A percentile compares a stretch with the other conserved stretches of the same genome.
These are phyloP conservation scores for Dinoponera quadriceps DNA, from an alignment of 1,140 invertebrate genomes.

Conservation along the genomic window DNA sequence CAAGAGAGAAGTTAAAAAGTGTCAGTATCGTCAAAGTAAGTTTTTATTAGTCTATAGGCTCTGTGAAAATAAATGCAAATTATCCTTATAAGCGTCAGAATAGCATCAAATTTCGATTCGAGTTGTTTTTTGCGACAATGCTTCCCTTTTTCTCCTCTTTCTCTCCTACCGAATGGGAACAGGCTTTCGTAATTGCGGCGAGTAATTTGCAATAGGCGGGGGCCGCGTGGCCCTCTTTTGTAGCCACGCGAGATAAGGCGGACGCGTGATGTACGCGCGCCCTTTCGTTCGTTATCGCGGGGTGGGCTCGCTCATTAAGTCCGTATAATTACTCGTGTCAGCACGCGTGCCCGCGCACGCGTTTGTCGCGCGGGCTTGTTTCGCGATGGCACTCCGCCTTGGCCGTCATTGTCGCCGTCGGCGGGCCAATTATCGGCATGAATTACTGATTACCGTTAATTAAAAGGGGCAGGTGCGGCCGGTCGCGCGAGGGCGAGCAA, in stretches of 20 bases:
- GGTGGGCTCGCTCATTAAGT: constrained; percentile 54
- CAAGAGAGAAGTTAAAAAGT: no score
- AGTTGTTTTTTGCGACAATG: not conserved
- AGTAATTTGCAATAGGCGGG: constrained; percentile 16
- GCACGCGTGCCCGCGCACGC: constrained; percentile 37
- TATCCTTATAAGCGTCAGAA: no score
- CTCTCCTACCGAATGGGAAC: no score
- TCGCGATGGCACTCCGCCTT: constrained; percentile 25
- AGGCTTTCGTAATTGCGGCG: no score
- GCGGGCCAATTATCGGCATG: constrained; percentile 67
- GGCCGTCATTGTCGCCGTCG: constrained; percentile 50
- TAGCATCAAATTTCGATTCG: no score
- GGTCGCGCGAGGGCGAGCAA: not conserved
- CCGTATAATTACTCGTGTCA: constrained; percentile 65
- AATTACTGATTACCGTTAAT: constrained; percentile 73
- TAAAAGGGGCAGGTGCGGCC: constrained; percentile 62
- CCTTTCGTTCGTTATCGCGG: constrained; percentile 50
- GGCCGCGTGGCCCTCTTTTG: not conserved
- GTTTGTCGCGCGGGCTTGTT: constrained; percentile 58
- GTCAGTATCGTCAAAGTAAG: no score
- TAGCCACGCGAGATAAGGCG: constrained; percentile 48
- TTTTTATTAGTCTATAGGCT: no score
- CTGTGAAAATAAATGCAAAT: no score
- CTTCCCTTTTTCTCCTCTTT: not conserved
- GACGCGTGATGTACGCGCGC: constrained; percentile 24